Evolutionary conservation across 2,113 vertebrate genomes (phyloP).

Genomic region (Dromaius novaehollandiae): DNA sequence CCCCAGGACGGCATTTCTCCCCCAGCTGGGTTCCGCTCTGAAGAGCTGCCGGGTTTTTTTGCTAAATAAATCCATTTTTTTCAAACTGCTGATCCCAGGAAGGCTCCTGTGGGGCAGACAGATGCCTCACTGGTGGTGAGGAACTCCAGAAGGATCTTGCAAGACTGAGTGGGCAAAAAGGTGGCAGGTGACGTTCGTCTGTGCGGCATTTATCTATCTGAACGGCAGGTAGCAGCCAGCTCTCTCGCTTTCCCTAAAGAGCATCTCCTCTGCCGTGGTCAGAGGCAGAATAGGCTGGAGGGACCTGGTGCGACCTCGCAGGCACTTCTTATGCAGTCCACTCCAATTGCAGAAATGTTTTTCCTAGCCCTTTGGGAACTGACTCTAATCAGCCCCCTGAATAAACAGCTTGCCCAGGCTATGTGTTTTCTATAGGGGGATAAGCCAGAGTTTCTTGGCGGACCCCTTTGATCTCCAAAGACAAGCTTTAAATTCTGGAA

Average conservation of each 20-base stretch:
- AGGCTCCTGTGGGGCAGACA: too few relatives aligned
- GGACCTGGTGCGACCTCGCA: neutral
- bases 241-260: neutral
- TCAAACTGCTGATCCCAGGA: neutral
- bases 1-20: fast-evolving
- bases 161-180: neutral
- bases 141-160: neutral
- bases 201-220: neutral
- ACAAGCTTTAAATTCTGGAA: neutral
- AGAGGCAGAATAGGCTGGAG: neutral
- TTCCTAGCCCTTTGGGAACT: fast-evolving
- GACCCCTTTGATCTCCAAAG: fast-evolving
- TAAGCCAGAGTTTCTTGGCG: neutral
- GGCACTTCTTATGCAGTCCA: fast-evolving
- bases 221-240: fast-evolving
- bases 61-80: neutral
- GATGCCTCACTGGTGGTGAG: fast-evolving
- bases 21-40: neutral
- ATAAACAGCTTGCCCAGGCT: neutral
- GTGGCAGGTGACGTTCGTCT: neutral
- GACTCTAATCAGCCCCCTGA: too few relatives aligned
- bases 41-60: neutral
- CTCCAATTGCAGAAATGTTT: neutral
- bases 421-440: neutral
- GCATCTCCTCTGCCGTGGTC: neutral